These are phyloP conservation scores for Scyliorhinus canicula DNA, from an alignment of 2,797 vertebrate genomes.

Conservation along the genomic window DNA sequence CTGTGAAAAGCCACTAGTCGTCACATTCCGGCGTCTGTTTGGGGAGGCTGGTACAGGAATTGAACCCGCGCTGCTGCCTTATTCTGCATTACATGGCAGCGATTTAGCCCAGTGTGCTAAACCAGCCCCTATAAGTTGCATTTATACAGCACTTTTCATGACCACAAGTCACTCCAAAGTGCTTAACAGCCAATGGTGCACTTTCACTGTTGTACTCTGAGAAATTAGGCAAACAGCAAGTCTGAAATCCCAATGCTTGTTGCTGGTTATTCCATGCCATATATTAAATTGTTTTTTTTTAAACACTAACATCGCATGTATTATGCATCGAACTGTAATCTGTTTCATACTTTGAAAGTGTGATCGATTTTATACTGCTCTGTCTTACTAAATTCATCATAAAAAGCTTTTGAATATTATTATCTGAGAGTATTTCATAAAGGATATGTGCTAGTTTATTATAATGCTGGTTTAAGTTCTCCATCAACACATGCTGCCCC, in stretches of 20 bases:
- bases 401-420: background rate
- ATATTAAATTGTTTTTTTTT: background rate
- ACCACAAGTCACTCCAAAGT: background rate
- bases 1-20: too few species aligned
- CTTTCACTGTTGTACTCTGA: background rate
- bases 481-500: background rate
- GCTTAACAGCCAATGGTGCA: background rate
- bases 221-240: background rate
- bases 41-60: too few species aligned
- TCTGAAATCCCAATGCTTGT: background rate
- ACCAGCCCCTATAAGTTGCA: too few species aligned
- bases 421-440: background rate
- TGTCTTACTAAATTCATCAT: background rate
- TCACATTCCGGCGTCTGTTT: too few species aligned
- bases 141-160: background rate
- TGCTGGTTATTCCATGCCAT: background rate
- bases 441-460: background rate
- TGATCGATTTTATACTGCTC: background rate
- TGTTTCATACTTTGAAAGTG: background rate
- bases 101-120: too few species aligned
- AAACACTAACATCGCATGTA: background rate
- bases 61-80: too few species aligned
- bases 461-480: background rate
- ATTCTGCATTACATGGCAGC: too few species aligned
- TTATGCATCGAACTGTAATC: background rate